These are phyloP conservation scores for Idaea dimidiata DNA, from an alignment of 2,888 invertebrate species.

Conservation along the genomic window DNA sequence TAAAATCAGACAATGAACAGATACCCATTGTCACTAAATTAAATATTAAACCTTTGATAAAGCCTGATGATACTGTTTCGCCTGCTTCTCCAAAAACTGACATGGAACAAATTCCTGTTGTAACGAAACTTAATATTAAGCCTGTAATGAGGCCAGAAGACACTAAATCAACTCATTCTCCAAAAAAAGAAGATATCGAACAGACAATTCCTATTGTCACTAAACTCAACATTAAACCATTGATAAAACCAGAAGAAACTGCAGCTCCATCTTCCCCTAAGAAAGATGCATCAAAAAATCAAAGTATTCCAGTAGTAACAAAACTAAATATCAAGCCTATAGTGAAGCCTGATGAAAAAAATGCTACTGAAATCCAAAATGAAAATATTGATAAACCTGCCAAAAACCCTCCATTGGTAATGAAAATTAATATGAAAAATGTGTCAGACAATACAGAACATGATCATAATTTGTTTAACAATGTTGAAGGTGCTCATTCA, in stretches of 20 bases:
- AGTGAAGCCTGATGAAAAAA: conserved; percentile 63
- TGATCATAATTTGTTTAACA: conserved; percentile 45
- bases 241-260: conserved; percentile 62
- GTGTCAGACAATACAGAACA: conserved; percentile 46
- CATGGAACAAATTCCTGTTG: conserved; percentile 57
- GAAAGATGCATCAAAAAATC: conserved; percentile 51
- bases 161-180: conserved; percentile 37
- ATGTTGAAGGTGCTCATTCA: conserved; percentile 55
- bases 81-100: conserved; percentile 59
- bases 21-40: conserved; percentile 69
- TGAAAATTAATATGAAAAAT: conserved; percentile 73
- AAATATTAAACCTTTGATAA: conserved; percentile 67
- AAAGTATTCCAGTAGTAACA: conserved; percentile 57
- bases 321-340: conserved; percentile 75
- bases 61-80: conserved; percentile 53
- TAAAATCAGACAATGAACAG: conserved; percentile 53
- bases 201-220: conserved; percentile 63
- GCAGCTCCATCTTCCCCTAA: conserved; percentile 61
- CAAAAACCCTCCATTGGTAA: conserved; percentile 68
- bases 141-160: conserved; percentile 59
- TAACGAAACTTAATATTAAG: conserved; percentile 76
- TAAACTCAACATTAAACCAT: conserved; percentile 69
- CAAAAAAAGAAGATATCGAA: conserved; percentile 32
- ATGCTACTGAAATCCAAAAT: conserved; percentile 40
- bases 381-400: conserved; percentile 44